Percentiles rank a stretch among this genome's conserved stretches.
Evolutionary conservation across 2,888 invertebrate species (phyloP).

Genomic region (Athripsodes cinereus): DNA sequence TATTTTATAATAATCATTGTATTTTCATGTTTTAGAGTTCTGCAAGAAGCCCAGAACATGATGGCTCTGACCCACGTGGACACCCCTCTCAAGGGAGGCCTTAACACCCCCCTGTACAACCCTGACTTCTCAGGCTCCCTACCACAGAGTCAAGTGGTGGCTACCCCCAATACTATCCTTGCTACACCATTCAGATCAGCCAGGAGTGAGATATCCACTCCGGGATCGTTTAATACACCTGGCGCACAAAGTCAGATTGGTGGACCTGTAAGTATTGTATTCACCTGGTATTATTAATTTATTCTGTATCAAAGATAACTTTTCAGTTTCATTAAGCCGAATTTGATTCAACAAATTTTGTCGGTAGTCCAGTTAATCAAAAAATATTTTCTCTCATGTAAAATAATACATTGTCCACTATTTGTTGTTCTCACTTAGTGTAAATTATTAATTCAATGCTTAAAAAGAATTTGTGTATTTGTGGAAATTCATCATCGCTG

Average conservation of each 20-base stretch:
- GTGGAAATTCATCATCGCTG: no score
- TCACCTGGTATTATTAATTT: no score
- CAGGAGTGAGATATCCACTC: constrained; percentile 56
- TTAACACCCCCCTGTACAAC: constrained; percentile 89
- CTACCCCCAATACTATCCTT: constrained; percentile 88
- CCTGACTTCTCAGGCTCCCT: constrained; percentile 81
- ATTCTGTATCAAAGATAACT: no score
- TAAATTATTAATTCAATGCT: no score
- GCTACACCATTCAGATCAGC: constrained; percentile 78
- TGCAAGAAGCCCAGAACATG: constrained; percentile 96
- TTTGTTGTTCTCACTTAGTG: no score
- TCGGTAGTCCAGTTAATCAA: no score
- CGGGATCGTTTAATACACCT: constrained; percentile 55
- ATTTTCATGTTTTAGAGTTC: constrained; percentile 43
- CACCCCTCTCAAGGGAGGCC: constrained; percentile 92
- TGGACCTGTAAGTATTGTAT: constrained; percentile 11
- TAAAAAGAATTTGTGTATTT: no score
- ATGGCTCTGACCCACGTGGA: constrained; percentile 98
- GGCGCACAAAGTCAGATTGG: constrained; percentile 34
- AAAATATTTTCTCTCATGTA: no score
- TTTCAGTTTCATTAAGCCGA: no score
- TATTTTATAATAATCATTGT: background rate
- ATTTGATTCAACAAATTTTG: no score
- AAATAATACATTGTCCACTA: no score
- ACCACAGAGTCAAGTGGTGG: constrained; percentile 62